Evolutionary conservation across 2,888 invertebrate species (phyloP).

Genomic region (Caenorhabditis sulstoni): DNA sequence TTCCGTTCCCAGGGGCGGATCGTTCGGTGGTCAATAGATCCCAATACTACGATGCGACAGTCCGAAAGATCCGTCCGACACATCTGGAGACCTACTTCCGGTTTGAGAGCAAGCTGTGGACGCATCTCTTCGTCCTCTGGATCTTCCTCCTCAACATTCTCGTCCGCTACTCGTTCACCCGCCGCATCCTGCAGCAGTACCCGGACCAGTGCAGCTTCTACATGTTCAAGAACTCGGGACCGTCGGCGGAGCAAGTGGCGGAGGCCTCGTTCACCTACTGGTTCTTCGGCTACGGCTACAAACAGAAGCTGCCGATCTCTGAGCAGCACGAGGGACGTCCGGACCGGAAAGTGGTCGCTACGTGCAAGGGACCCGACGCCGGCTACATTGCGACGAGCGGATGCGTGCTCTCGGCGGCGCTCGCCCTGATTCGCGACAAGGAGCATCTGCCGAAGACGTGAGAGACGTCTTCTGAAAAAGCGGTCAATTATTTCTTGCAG

Average conservation of each 20-base stretch:
- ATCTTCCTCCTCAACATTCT: slow-evolving; percentile 83
- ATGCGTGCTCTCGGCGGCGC: slow-evolving; percentile 86
- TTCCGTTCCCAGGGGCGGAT: slow-evolving; percentile 86
- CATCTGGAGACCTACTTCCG: slow-evolving; percentile 85
- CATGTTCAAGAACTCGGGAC: slow-evolving; percentile 84
- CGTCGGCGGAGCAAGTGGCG: slow-evolving; percentile 82
- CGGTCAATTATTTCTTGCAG: too few relatives aligned
- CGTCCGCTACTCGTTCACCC: slow-evolving; percentile 85
- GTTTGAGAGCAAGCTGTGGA: slow-evolving; percentile 84
- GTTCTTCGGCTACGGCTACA: slow-evolving; percentile 89
- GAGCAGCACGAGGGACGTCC: slow-evolving; percentile 84
- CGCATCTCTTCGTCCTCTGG: slow-evolving; percentile 82
- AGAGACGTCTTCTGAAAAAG: slow-evolving; percentile 76
- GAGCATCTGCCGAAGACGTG: slow-evolving; percentile 88
- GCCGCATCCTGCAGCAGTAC: slow-evolving; percentile 85
- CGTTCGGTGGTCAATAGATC: slow-evolving; percentile 84
- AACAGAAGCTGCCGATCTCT: slow-evolving; percentile 82
- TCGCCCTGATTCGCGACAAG: slow-evolving; percentile 87
- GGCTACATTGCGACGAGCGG: slow-evolving; percentile 83
- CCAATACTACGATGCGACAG: slow-evolving; percentile 87
- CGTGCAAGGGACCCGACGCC: slow-evolving; percentile 84
- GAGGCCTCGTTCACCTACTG: slow-evolving; percentile 85
- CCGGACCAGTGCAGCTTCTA: slow-evolving; percentile 88
- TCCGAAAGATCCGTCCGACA: slow-evolving; percentile 86
- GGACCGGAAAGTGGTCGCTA: slow-evolving; percentile 85